phyloP scores from a whole-genome alignment of 1,140 invertebrate genomes.

The Vanessa tameamea region DNA sequence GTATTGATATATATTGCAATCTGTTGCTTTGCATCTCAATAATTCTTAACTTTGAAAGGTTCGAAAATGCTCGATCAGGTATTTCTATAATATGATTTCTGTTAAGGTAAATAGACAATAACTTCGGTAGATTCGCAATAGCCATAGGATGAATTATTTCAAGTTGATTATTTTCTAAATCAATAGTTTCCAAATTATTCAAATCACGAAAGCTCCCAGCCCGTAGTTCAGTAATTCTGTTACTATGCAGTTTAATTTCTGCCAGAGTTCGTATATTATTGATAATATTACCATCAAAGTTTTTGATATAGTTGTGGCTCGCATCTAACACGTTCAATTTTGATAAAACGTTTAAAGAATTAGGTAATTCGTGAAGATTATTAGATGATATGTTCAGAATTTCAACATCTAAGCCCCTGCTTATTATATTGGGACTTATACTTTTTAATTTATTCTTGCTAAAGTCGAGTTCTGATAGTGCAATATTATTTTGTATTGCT shows the following conservation, averaged over 20 bases:
- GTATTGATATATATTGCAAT: slow-evolving; percentile 85
- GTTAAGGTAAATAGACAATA: slow-evolving; percentile 89
- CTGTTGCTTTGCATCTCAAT: slow-evolving; percentile 92
- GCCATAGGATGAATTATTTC: slow-evolving; percentile 88
- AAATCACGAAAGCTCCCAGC: slow-evolving; percentile 87
- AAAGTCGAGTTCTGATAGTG: slow-evolving; percentile 86
- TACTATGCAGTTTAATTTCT: slow-evolving; percentile 86
- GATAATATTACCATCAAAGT: slow-evolving; percentile 84
- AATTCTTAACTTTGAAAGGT: slow-evolving; percentile 87
- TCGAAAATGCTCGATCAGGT: slow-evolving; percentile 87
- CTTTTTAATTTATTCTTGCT: slow-evolving; percentile 88
- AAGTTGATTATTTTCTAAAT: slow-evolving; percentile 91
- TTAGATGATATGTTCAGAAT: slow-evolving; percentile 90
- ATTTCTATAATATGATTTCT: slow-evolving; percentile 87
- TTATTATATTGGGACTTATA: slow-evolving; percentile 84
- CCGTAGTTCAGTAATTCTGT: slow-evolving; percentile 87
- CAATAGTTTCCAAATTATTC: slow-evolving; percentile 85
- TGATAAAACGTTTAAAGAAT: slow-evolving; percentile 85
- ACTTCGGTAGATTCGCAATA: slow-evolving; percentile 87
- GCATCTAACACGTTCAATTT: slow-evolving; percentile 87
- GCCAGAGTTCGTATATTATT: slow-evolving; percentile 84
- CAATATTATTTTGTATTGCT: slow-evolving; percentile 84
- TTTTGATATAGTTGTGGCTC: slow-evolving; percentile 89
- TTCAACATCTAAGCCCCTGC: slow-evolving; percentile 85
- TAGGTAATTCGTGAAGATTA: slow-evolving; percentile 86